Base-by-base conservation (phyloP, 2,888 invertebrate genomes). In the Drosophila demipolita region DNA sequence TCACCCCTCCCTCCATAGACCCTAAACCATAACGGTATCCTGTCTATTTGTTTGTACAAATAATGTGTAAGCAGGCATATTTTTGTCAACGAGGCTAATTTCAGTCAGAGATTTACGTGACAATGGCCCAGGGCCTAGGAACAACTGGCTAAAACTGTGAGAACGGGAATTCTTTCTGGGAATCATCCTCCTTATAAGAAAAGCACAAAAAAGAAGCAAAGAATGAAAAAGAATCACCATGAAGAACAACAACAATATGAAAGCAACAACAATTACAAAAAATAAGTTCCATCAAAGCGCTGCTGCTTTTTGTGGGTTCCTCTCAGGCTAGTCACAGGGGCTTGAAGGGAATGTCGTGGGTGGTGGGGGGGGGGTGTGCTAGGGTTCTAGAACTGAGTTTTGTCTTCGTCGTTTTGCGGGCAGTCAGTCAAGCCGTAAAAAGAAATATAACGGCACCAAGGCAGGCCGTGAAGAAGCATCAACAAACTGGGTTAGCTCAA, bases 41-140 rank as follows among this genome's bases (percentile, higher is more conserved):
- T 76, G 76, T 77, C 88, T 84, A 87, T 82, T 75, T 87, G 79
- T 89, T 82, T 84, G 79, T 89, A 84, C 85, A 89, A 87, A 89
- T 85, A 89, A 85, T 89, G 90, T 85, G 90, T 87, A 89, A 89
- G 90, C 90, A 85, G 85, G 88, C 85, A 87, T 90, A 87, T 89
- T 87, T 89, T 90, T 86, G 87, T 90, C 89, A 90, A 89, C 89
- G 84, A 82, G 89, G 84, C 87, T 90, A 90, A 87, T 90, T 90
- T 83, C 81, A 82, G 89, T 82, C 89, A 78, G 78, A 89, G 87
- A 87, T 90, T 89, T 89, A 89, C 87, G 87, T 87, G 89, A 90
- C 89, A 87, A 87, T 87, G 77, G 84, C 83, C 58, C 68, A 59
- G 50, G 64, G 70, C 17, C 36, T 26, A 20, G 11, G 2, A 23